phyloP scores from a whole-genome alignment of 30 jellyfish, hydroid and myxozoan species.

The Hydractinia echinata region DNA sequence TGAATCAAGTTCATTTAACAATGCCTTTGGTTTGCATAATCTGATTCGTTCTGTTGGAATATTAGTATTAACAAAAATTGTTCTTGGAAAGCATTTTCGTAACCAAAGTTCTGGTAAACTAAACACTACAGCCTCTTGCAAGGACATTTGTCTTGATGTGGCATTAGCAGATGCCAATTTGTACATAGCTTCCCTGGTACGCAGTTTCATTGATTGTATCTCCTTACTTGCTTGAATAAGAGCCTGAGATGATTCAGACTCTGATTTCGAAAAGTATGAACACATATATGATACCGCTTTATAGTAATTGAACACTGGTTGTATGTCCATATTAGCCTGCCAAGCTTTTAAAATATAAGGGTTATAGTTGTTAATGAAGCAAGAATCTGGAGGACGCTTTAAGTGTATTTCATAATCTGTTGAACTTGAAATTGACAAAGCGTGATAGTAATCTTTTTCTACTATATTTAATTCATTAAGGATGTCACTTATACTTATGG shows the following conservation, averaged over 20 bases:
- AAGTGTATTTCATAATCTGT: background rate
- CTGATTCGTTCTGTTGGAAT: background rate
- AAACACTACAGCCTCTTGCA: background rate
- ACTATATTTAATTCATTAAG: background rate
- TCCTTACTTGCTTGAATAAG: background rate
- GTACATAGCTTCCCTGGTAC: background rate
- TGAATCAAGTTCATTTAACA: background rate
- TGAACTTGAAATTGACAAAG: background rate
- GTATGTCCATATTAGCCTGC: constrained; percentile 4
- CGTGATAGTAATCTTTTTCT: background rate
- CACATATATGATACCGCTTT: too few relatives aligned
- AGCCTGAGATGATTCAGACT: background rate
- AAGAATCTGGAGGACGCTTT: too few relatives aligned
- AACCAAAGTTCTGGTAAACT: background rate
- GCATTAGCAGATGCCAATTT: background rate
- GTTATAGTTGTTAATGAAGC: constrained; percentile 6
- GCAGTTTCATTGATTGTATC: background rate
- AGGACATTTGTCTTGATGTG: background rate
- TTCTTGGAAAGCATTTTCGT: background rate
- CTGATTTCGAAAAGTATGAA: background rate
- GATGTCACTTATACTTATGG: background rate
- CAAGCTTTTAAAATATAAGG: background rate
- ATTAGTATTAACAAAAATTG: too few relatives aligned
- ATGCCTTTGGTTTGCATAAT: background rate
- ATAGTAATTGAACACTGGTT: background rate